These are phyloP conservation scores for Cotesia chilonis DNA, from an alignment of 1,140 invertebrate genomes.

Conservation along the genomic window DNA sequence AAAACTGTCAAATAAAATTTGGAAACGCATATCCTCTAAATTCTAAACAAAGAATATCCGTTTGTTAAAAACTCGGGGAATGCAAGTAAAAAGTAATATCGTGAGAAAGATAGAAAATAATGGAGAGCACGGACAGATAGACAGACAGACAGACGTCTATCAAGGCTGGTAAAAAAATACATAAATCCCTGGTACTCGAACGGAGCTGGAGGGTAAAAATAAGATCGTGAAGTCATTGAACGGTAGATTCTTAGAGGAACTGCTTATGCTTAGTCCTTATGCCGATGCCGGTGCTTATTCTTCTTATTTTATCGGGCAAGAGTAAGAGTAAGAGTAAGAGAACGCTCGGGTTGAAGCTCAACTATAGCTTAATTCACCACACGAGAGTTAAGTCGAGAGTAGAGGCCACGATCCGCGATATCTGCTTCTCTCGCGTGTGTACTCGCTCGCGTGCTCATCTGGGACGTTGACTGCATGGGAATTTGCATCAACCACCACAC, in stretches of 20 bases:
- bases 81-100: too few relatives aligned
- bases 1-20: too few relatives aligned
- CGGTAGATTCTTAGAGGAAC: conserved; percentile 16
- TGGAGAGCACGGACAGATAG: conserved; percentile 1
- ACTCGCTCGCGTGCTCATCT: conserved; percentile 40
- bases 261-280: not conserved
- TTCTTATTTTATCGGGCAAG: not conserved
- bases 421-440: conserved; percentile 27
- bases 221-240: conserved; percentile 28
- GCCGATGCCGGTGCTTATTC: not conserved
- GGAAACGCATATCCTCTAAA: too few relatives aligned
- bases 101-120: conserved; percentile 15
- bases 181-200: not conserved
- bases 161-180: conserved; percentile 1
- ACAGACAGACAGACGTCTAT: conserved; percentile 8
- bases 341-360: not conserved
- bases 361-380: conserved; percentile 28
- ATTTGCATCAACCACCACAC: conserved; percentile 29
- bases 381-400: not conserved
- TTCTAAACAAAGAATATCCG: too few relatives aligned
- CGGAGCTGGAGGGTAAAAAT: not conserved
- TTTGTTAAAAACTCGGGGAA: too few relatives aligned
- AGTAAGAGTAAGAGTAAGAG: not conserved
- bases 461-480: conserved; percentile 40
- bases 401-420: conserved; percentile 19